Conservation (phyloP, 2,113 vertebrate genomes). For the Rhipidura dahli region DNA sequence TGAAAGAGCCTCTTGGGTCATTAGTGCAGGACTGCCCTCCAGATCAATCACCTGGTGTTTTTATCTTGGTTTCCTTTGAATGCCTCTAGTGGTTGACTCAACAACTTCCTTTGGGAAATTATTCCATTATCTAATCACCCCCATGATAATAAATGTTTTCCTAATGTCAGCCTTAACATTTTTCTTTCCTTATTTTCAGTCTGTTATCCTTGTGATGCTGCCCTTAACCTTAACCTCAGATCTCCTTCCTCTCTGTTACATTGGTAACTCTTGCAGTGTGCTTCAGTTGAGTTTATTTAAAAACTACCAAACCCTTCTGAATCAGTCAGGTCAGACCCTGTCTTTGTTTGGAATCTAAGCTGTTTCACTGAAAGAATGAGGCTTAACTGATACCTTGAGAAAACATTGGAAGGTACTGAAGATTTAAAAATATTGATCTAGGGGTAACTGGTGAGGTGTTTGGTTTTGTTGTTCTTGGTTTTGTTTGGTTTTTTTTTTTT, state of each 20-base stretch:
- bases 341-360: background rate
- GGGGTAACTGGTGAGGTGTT: background rate
- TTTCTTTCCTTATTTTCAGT: conserved; percentile 34
- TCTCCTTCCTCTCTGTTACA: background rate
- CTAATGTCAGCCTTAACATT: conserved; percentile 35
- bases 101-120: conserved; percentile 60
- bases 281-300: background rate
- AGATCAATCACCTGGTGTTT: conserved; percentile 25
- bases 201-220: background rate
- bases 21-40: conserved; percentile 7
- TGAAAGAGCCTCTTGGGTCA: conserved; percentile 29
- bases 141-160: conserved; percentile 54
- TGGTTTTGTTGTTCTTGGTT: background rate
- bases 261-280: background rate
- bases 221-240: conserved; percentile 32
- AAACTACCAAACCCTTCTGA: background rate
- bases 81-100: conserved; percentile 43
- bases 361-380: background rate
- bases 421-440: background rate
- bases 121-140: conserved; percentile 54
- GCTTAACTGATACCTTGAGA: background rate
- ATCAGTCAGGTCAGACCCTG: background rate
- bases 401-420: background rate
- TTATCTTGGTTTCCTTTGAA: conserved; percentile 53
- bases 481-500: fast-evolving